Percentiles rank a stretch among this genome's conserved stretches.
phyloP scores from a whole-genome alignment of 1,140 invertebrate species.

The Pachypeltis micranthus region DNA sequence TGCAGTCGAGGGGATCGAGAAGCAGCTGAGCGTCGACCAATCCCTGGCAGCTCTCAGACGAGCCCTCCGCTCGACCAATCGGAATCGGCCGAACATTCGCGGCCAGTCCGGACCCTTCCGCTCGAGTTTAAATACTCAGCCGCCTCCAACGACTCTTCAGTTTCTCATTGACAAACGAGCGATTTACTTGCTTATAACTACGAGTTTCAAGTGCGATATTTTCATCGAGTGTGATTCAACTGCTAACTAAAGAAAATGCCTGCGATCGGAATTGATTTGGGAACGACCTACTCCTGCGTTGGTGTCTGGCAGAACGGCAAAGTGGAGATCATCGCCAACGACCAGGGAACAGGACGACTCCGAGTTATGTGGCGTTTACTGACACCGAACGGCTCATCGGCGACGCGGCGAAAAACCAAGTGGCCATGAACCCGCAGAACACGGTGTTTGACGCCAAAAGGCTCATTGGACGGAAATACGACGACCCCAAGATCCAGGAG shows the following conservation, averaged over 20 bases:
- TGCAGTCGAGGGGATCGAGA: too few relatives aligned
- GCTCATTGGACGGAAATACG: slow-evolving; percentile 52
- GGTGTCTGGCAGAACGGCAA: slow-evolving; percentile 73
- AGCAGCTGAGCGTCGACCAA: too few relatives aligned
- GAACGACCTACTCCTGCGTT: slow-evolving; percentile 59
- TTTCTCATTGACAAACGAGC: background rate
- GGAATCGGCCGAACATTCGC: background rate
- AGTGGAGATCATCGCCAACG: slow-evolving; percentile 87
- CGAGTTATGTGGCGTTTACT: slow-evolving; percentile 82
- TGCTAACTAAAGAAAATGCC: slow-evolving; percentile 29
- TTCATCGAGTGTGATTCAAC: background rate
- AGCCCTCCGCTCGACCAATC: too few relatives aligned
- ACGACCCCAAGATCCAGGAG: slow-evolving; percentile 35
- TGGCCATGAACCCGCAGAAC: slow-evolving; percentile 60
- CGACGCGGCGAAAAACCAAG: slow-evolving; percentile 63
- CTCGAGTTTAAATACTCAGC: background rate
- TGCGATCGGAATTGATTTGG: slow-evolving; percentile 35
- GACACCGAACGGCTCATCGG: slow-evolving; percentile 53
- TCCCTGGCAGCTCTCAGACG: too few relatives aligned
- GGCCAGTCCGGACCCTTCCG: background rate
- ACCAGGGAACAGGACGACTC: slow-evolving; percentile 85
- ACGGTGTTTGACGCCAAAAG: slow-evolving; percentile 51
- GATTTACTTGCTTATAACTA: background rate
- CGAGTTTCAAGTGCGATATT: background rate
- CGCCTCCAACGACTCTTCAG: background rate